These are phyloP conservation scores for Serrognathus titanus DNA, from an alignment of 2,888 invertebrate species.

Conservation along the genomic window DNA sequence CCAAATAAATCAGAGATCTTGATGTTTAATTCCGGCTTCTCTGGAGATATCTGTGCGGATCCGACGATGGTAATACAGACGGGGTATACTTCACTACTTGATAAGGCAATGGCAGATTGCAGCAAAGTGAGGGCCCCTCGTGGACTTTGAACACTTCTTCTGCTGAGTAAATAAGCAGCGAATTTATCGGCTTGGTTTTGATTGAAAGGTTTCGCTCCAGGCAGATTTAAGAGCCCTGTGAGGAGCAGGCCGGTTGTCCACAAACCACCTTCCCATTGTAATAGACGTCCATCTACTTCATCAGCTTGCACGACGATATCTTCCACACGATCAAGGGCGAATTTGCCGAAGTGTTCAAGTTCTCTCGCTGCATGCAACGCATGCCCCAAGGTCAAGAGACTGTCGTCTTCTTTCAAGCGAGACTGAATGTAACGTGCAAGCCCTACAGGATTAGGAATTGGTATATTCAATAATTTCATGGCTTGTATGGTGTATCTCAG, in stretches of 20 bases:
- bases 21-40: slow-evolving; percentile 69
- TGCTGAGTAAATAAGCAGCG: slow-evolving; percentile 82
- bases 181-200: slow-evolving; percentile 83
- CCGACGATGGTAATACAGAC: slow-evolving; percentile 79
- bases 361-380: slow-evolving; percentile 79
- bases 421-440: slow-evolving; percentile 70
- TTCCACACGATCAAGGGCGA: slow-evolving; percentile 74
- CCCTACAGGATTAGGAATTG: slow-evolving; percentile 63
- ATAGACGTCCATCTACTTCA: slow-evolving; percentile 82
- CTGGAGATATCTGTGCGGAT: slow-evolving; percentile 70
- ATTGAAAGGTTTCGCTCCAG: slow-evolving; percentile 66
- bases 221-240: slow-evolving; percentile 51
- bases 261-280: slow-evolving; percentile 91
- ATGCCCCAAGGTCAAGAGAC: slow-evolving; percentile 70
- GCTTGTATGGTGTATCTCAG: slow-evolving; percentile 72
- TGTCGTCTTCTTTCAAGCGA: slow-evolving; percentile 81
- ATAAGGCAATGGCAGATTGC: slow-evolving; percentile 65
- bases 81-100: slow-evolving; percentile 62
- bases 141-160: slow-evolving; percentile 83
- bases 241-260: slow-evolving; percentile 69
- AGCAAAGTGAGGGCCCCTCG: slow-evolving; percentile 80
- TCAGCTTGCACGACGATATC: slow-evolving; percentile 94
- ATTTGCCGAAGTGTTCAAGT: slow-evolving; percentile 64
- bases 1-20: slow-evolving; percentile 75
- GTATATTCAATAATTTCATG: slow-evolving; percentile 64